These are phyloP conservation scores for Synanthedon tipuliformis DNA, from an alignment of 2,888 invertebrate species.

Conservation along the genomic window DNA sequence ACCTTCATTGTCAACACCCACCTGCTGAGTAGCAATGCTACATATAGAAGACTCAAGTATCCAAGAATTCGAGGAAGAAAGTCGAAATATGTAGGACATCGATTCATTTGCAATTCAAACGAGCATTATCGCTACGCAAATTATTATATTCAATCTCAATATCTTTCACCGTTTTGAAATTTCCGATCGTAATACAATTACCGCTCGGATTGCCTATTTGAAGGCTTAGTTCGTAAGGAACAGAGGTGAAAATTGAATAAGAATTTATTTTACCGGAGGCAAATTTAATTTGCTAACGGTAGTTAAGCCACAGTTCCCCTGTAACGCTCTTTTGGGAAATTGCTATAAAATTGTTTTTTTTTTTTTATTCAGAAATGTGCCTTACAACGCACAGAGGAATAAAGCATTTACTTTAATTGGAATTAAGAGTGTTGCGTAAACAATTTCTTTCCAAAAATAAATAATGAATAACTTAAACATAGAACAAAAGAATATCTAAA, in stretches of 20 bases:
- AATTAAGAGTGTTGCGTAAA: too few relatives aligned
- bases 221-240: not conserved
- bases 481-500: too few relatives aligned
- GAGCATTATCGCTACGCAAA: conserved; percentile 5
- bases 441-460: too few relatives aligned
- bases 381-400: not conserved
- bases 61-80: not conserved
- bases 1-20: too few relatives aligned
- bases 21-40: too few relatives aligned
- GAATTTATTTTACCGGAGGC: not conserved
- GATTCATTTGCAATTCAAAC: conserved; percentile 26
- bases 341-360: not conserved
- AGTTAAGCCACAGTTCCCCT: not conserved
- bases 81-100: conserved; percentile 9
- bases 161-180: conserved; percentile 9
- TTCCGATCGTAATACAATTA: not conserved
- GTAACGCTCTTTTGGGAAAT: not conserved
- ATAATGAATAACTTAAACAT: too few relatives aligned
- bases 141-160: conserved; percentile 15
- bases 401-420: too few relatives aligned
- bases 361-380: not conserved
- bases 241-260: too few relatives aligned
- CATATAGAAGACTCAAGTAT: too few relatives aligned
- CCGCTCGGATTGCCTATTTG: not conserved
- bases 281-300: not conserved